phyloP scores from a whole-genome alignment of 2,797 vertebrate genomes.

The Huso huso region DNA sequence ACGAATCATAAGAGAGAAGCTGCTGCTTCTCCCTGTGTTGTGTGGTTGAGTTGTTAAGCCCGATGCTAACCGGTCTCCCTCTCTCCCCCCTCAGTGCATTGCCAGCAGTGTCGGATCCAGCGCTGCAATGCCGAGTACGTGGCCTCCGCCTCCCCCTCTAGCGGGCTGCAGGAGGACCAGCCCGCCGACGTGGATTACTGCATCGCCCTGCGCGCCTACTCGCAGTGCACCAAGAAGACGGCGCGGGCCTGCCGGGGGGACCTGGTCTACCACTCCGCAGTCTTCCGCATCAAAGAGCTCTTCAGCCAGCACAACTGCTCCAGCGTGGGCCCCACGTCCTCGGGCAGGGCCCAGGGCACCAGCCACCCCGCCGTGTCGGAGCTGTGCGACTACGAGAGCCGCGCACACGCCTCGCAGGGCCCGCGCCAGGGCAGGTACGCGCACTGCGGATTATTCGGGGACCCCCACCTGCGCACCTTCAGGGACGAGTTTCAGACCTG shows the following conservation, averaged over 20 bases:
- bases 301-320: conserved; percentile 73
- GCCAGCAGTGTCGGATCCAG: conserved; percentile 72
- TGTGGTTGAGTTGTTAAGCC: too few species aligned
- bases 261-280: conserved; percentile 33
- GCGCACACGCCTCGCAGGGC: conserved; percentile 33
- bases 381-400: conserved; percentile 62
- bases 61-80: background rate
- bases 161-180: conserved; percentile 53
- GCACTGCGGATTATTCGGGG: conserved; percentile 74
- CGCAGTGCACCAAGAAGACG: conserved; percentile 49
- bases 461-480: conserved; percentile 73
- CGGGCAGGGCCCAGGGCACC: conserved; percentile 48
- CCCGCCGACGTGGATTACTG: conserved; percentile 62
- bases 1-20: too few species aligned
- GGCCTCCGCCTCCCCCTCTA: conserved; percentile 59
- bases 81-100: conserved; percentile 46
- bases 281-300: conserved; percentile 70
- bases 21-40: too few species aligned
- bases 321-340: conserved; percentile 63
- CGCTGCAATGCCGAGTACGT: conserved; percentile 68
- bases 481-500: conserved; percentile 76
- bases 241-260: conserved; percentile 21
- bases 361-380: conserved; percentile 48
- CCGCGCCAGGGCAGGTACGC: conserved; percentile 59
- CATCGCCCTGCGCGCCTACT: conserved; percentile 63